These are phyloP conservation scores for Andrena trimmerana DNA, from an alignment of 2,888 invertebrate species.

Conservation along the genomic window DNA sequence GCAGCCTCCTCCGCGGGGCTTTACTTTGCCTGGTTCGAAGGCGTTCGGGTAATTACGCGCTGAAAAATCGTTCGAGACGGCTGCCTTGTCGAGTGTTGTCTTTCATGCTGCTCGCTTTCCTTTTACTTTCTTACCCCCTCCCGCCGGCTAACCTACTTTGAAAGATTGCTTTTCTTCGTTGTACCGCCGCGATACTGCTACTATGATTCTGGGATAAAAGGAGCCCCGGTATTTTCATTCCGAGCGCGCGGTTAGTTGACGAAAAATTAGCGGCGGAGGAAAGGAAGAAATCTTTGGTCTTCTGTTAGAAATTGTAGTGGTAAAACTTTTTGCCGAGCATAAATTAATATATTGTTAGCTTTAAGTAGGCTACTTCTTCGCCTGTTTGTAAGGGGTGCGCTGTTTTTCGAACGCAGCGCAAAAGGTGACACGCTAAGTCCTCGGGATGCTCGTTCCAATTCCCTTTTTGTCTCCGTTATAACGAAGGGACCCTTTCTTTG, in stretches of 20 bases:
- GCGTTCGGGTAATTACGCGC: slow-evolving; percentile 38
- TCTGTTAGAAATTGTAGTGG: too few relatives aligned
- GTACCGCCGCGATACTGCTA: background rate
- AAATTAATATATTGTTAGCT: too few relatives aligned
- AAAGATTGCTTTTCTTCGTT: slow-evolving; percentile 27
- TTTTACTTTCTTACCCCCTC: slow-evolving; percentile 22
- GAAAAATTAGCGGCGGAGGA: background rate
- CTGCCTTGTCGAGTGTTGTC: slow-evolving; percentile 38
- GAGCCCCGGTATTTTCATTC: background rate
- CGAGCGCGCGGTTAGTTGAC: background rate
- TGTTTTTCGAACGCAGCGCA: background rate
- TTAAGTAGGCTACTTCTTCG: background rate
- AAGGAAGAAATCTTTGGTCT: too few relatives aligned
- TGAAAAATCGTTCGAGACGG: slow-evolving; percentile 55
- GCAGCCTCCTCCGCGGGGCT: background rate
- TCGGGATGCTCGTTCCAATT: slow-evolving; percentile 32
- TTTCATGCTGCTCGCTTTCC: slow-evolving; percentile 27
- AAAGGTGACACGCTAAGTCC: slow-evolving; percentile 8
- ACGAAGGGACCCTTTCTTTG: slow-evolving; percentile 16
- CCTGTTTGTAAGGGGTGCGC: background rate
- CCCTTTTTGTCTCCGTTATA: slow-evolving; percentile 22
- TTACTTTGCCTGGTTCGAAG: slow-evolving; percentile 16
- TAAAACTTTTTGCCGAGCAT: background rate
- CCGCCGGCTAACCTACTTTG: slow-evolving; percentile 1
- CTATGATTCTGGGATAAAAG: background rate